These are phyloP conservation scores for Brachymystax lenok DNA, from an alignment of 2,797 vertebrate species.

Conservation along the genomic window DNA sequence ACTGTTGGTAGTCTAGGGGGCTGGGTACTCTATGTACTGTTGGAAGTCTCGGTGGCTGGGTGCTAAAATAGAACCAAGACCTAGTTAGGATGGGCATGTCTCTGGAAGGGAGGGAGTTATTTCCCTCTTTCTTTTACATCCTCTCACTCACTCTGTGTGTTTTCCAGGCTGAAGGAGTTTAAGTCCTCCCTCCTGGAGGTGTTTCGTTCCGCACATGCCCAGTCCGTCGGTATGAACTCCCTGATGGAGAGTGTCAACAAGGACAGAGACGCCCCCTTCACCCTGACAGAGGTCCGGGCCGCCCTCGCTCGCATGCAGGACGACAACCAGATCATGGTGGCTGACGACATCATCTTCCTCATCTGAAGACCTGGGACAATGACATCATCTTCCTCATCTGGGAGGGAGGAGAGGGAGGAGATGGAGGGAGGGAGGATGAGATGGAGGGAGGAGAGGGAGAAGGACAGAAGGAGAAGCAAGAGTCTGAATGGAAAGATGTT, in stretches of 20 bases:
- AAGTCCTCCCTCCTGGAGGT: conserved; percentile 87
- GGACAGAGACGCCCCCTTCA: conserved; percentile 75
- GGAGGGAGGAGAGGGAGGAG: conserved; percentile 38
- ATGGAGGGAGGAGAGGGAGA: not conserved
- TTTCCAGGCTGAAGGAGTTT: conserved; percentile 88
- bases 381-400: too few species aligned
- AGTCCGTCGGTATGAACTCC: conserved; percentile 84
- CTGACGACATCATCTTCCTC: conserved; percentile 93
- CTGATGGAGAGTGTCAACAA: conserved; percentile 84
- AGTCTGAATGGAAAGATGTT: conserved; percentile 27
- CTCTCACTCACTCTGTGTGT: not conserved
- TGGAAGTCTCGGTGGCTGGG: too few species aligned
- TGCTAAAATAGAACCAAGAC: not conserved
- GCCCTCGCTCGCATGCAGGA: conserved; percentile 91
- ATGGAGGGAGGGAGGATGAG: not conserved
- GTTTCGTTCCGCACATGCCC: conserved; percentile 87
- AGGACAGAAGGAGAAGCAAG: not conserved
- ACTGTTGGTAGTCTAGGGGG: too few species aligned
- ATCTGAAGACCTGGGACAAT: conserved; percentile 75
- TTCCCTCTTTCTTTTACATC: too few species aligned
- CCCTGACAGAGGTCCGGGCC: conserved; percentile 75
- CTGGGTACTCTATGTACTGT: too few species aligned
- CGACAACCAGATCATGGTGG: conserved; percentile 97
- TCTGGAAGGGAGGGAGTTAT: not conserved
- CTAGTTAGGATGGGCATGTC: not conserved